These are phyloP conservation scores for Anthonomus grandis DNA, from an alignment of 1,140 invertebrate species.

Conservation along the genomic window DNA sequence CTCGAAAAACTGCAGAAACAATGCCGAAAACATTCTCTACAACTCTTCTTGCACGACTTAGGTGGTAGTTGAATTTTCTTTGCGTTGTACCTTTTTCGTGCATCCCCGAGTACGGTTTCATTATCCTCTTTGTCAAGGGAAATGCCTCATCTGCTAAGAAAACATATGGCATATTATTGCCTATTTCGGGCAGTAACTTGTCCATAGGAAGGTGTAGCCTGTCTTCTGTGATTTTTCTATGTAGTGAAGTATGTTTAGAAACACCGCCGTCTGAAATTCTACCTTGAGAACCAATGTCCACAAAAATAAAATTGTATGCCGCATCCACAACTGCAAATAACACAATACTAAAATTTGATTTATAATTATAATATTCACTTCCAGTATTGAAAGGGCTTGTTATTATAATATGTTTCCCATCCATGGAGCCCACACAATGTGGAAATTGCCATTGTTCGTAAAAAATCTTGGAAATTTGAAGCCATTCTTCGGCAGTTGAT, in stretches of 20 bases:
- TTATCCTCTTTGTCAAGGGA: conserved; percentile 45
- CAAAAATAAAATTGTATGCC: conserved; percentile 46
- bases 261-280: conserved; percentile 17
- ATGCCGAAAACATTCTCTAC: conserved; percentile 55
- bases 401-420: conserved; percentile 46
- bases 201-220: not conserved
- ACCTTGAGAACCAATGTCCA: conserved; percentile 45
- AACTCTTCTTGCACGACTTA: conserved; percentile 43
- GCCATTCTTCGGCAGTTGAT: conserved; percentile 14
- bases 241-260: conserved; percentile 5
- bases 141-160: conserved; percentile 55
- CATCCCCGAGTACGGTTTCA: conserved; percentile 49
- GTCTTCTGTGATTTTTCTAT: conserved; percentile 9
- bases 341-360: conserved; percentile 48
- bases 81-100: conserved; percentile 33
- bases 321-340: conserved; percentile 48
- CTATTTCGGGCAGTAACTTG: not conserved
- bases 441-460: conserved; percentile 22
- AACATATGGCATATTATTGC: conserved; percentile 10
- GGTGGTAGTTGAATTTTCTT: conserved; percentile 46
- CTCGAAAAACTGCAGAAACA: conserved; percentile 43
- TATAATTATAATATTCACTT: conserved; percentile 50
- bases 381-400: conserved; percentile 39
- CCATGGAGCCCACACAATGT: conserved; percentile 34
- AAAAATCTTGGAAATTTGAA: conserved; percentile 10